A percentile compares a stretch with the other conserved stretches of the same genome.
Evolutionary conservation across 2,113 vertebrate species (phyloP).

Genomic region (Amphiprion ocellaris): DNA sequence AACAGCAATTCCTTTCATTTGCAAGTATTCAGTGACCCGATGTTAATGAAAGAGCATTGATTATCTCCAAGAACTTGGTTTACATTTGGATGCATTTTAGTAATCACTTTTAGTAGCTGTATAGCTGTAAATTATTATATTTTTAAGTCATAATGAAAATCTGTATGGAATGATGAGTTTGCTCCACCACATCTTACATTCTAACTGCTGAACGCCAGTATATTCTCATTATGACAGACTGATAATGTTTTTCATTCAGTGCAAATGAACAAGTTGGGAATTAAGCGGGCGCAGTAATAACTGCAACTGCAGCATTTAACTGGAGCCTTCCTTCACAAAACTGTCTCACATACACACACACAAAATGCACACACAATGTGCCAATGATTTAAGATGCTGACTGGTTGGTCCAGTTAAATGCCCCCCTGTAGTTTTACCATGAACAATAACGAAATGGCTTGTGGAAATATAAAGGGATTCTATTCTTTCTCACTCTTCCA

Average conservation of each 20-base stretch:
- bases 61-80: not conserved
- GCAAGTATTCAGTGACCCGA: too few relatives aligned
- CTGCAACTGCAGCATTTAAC: slow-evolving; percentile 45
- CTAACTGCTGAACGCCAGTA: slow-evolving; percentile 25
- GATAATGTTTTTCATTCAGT: slow-evolving; percentile 53
- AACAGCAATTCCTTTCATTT: too few relatives aligned
- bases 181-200: not conserved
- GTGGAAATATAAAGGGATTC: slow-evolving; percentile 7
- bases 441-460: slow-evolving; percentile 2
- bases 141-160: not conserved
- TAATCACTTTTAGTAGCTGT: not conserved
- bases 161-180: not conserved
- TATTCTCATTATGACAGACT: slow-evolving; percentile 27
- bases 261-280: slow-evolving; percentile 46
- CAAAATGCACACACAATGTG: not conserved
- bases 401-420: slow-evolving; percentile 22
- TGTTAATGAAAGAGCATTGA: too few relatives aligned
- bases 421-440: slow-evolving; percentile 7
- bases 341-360: not conserved
- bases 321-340: slow-evolving; percentile 26
- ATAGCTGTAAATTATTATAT: not conserved
- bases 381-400: slow-evolving; percentile 8
- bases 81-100: not conserved
- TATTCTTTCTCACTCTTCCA: not conserved
- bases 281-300: slow-evolving; percentile 48